phyloP scores from a whole-genome alignment of 2,113 vertebrate species.

The Prinia subflava region DNA sequence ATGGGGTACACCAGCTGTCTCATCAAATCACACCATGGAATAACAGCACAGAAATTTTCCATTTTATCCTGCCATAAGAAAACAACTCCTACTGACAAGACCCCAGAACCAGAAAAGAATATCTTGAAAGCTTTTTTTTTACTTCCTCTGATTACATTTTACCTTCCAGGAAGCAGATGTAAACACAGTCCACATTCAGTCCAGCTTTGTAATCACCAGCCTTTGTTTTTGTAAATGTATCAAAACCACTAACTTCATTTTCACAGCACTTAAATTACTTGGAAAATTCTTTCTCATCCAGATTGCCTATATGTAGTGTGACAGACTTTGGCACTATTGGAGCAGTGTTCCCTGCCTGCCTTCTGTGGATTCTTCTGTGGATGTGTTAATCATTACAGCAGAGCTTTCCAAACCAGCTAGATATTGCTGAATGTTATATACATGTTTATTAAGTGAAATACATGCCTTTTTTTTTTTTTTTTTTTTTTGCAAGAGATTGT shows the following conservation, averaged over 20 bases:
- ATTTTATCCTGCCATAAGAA: background rate
- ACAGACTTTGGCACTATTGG: background rate
- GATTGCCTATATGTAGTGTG: background rate
- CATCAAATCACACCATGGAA: constrained; percentile 15
- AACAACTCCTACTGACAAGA: background rate
- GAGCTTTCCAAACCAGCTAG: background rate
- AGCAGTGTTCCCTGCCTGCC: background rate
- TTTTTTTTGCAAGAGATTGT: background rate
- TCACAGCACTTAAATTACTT: background rate
- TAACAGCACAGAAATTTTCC: constrained; percentile 1
- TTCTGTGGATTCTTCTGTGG: background rate
- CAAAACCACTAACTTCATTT: background rate
- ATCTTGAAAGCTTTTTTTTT: constrained; percentile 3
- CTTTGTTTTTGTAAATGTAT: background rate
- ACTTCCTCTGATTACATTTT: constrained; percentile 5
- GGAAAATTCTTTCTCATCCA: background rate
- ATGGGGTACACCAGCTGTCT: constrained; percentile 27
- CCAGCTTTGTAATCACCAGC: background rate
- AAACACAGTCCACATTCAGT: background rate
- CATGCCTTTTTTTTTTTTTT: background rate
- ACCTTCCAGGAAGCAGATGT: constrained; percentile 17
- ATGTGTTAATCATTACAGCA: background rate
- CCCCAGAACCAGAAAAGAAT: background rate
- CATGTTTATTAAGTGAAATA: background rate
- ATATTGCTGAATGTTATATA: background rate